A percentile compares a stretch with the other conserved stretches of the same genome.
Conservation (phyloP, 2,113 vertebrate species). For the Sclerurus mexicanus region DNA sequence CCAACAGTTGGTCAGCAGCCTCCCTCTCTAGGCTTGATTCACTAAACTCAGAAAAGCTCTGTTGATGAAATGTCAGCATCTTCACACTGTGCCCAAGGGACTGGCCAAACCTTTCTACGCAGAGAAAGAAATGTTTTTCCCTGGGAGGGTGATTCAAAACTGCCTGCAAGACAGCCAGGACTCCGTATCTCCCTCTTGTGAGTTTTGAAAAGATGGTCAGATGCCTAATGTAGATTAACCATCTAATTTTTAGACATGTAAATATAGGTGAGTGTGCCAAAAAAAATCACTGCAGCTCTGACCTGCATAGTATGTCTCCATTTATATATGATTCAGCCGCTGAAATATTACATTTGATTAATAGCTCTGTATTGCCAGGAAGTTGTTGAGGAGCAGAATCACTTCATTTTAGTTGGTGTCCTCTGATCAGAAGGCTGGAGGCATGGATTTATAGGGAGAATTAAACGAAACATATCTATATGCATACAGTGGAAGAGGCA, state of each 20-base stretch:
- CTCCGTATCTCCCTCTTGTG: not conserved
- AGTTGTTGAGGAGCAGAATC: not conserved
- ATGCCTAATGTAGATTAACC: not conserved
- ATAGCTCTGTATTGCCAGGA: not conserved
- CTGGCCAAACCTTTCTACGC: accelerated
- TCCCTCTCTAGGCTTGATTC: not conserved
- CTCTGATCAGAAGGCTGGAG: slow-evolving; percentile 12
- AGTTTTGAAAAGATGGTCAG: not conserved
- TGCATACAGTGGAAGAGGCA: not conserved
- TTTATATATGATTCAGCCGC: not conserved
- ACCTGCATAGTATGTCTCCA: not conserved
- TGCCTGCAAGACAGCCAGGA: not conserved
- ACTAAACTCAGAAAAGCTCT: not conserved
- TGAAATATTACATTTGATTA: slow-evolving; percentile 9
- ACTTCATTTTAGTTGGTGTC: not conserved
- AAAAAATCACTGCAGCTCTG: not conserved
- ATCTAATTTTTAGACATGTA: not conserved
- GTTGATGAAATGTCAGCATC: not conserved
- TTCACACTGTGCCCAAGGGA: not conserved
- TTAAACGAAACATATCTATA: not conserved
- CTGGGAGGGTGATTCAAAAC: not conserved
- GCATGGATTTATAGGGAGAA: not conserved
- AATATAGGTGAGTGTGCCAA: not conserved
- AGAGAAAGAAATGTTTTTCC: not conserved
- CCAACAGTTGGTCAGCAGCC: not conserved